These are phyloP conservation scores for Apodemia mormo DNA, from an alignment of 2,888 invertebrate species.

Conservation along the genomic window DNA sequence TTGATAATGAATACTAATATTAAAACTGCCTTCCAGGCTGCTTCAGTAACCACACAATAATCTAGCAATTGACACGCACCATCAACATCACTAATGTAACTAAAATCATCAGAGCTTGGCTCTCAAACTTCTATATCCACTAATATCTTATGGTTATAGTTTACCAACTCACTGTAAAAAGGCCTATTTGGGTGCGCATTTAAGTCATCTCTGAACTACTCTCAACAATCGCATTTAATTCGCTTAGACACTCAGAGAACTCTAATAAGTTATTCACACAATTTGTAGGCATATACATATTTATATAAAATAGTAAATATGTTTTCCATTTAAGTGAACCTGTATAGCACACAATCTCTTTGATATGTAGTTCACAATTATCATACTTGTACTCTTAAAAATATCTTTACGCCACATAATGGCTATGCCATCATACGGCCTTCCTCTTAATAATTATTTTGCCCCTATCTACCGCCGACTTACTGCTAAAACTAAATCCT, in stretches of 20 bases:
- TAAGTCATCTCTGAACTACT: neutral
- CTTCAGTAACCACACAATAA: no score
- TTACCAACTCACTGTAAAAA: constrained; percentile 19
- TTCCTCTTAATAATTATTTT: no score
- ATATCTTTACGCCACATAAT: neutral
- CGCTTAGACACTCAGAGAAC: neutral
- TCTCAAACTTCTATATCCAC: neutral
- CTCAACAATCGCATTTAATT: neutral
- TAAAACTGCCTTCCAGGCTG: no score
- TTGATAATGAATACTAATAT: no score
- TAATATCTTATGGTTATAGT: constrained; percentile 15
- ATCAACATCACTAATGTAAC: neutral
- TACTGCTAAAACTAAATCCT: neutral
- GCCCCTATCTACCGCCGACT: neutral
- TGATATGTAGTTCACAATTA: neutral
- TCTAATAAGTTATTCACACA: neutral
- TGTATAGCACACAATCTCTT: neutral
- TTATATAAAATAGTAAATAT: neutral
- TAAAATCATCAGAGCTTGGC: neutral
- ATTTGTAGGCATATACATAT: neutral
- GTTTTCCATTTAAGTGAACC: neutral
- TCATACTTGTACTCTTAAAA: neutral
- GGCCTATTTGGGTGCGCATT: constrained; percentile 17
- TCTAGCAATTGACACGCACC: no score
- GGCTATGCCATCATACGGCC: no score